These are phyloP conservation scores for Sycophaga agraensis DNA, from an alignment of 1,140 invertebrate genomes.

Conservation along the genomic window DNA sequence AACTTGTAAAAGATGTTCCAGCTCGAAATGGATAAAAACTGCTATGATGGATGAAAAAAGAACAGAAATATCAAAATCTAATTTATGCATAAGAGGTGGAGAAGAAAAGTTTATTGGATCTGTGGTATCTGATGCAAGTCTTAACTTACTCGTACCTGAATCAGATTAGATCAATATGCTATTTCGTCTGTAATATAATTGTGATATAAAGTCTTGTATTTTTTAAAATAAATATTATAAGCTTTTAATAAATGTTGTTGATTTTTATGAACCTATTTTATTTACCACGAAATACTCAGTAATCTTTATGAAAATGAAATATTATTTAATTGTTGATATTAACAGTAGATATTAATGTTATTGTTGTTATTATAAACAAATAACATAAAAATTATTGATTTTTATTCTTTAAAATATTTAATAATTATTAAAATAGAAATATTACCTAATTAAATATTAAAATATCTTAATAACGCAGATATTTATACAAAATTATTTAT, in stretches of 20 bases:
- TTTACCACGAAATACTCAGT: too few relatives aligned
- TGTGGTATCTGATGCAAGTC: conserved; percentile 60
- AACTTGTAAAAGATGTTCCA: conserved; percentile 76
- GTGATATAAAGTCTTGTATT: neutral
- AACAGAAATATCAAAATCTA: conserved; percentile 54
- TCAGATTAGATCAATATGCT: conserved; percentile 4
- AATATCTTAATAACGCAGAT: too few relatives aligned
- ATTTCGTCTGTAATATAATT: neutral
- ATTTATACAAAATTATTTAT: too few relatives aligned
- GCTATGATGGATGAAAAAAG: conserved; percentile 78
- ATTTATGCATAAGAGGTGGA: conserved; percentile 70
- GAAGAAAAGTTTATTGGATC: conserved; percentile 71
- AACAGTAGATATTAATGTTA: too few relatives aligned
- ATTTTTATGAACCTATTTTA: too few relatives aligned
- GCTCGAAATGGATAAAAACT: conserved; percentile 73
- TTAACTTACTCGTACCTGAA: conserved; percentile 70
- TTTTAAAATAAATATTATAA: neutral
- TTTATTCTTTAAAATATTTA: too few relatives aligned
- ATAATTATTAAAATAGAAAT: too few relatives aligned
- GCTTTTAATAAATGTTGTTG: neutral
- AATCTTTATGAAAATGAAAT: too few relatives aligned
- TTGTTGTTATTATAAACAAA: too few relatives aligned
- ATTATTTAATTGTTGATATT: too few relatives aligned
- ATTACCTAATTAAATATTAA: too few relatives aligned
- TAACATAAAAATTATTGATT: too few relatives aligned